These are phyloP conservation scores for Drosophila sturtevanti DNA, from an alignment of 1,140 invertebrate species.

Conservation along the genomic window DNA sequence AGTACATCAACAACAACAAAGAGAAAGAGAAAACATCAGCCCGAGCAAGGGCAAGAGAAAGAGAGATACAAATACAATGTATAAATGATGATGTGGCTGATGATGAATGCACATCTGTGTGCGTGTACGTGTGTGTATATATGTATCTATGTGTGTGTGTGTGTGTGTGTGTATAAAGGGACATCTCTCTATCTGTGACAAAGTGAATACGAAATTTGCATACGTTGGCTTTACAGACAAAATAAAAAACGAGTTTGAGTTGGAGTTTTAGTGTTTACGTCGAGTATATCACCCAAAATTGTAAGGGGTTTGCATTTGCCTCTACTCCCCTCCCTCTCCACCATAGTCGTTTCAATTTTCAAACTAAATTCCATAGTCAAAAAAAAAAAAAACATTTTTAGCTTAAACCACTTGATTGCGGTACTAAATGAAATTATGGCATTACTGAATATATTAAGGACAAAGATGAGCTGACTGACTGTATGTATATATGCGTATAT, in stretches of 20 bases:
- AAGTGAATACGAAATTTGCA: constrained; percentile 78
- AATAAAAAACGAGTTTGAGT: constrained; percentile 49
- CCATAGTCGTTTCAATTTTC: constrained; percentile 52
- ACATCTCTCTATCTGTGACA: constrained; percentile 51
- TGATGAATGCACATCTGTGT: constrained; percentile 68
- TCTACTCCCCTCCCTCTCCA: constrained; percentile 30
- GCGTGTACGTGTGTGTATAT: constrained; percentile 29
- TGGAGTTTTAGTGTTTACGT: constrained; percentile 48
- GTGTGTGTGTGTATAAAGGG: constrained; percentile 22
- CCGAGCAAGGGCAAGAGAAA: constrained; percentile 24
- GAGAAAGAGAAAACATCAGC: constrained; percentile 25
- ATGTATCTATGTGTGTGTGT: constrained; percentile 21
- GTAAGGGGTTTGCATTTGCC: constrained; percentile 34
- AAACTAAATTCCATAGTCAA: constrained; percentile 43
- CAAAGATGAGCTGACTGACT: not conserved
- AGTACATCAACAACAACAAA: constrained; percentile 37
- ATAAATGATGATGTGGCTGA: constrained; percentile 78
- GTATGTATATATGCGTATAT: not conserved
- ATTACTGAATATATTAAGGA: constrained; percentile 53
- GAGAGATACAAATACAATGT: constrained; percentile 68
- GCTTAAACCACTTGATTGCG: constrained; percentile 73
- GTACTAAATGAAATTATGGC: constrained; percentile 75
- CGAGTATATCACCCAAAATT: constrained; percentile 61
- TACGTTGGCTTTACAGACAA: constrained; percentile 75
- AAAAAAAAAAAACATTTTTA: constrained; percentile 47